These are phyloP conservation scores for Pollenia griseotomentosa DNA, from an alignment of 2,888 invertebrate genomes.

Conservation along the genomic window DNA sequence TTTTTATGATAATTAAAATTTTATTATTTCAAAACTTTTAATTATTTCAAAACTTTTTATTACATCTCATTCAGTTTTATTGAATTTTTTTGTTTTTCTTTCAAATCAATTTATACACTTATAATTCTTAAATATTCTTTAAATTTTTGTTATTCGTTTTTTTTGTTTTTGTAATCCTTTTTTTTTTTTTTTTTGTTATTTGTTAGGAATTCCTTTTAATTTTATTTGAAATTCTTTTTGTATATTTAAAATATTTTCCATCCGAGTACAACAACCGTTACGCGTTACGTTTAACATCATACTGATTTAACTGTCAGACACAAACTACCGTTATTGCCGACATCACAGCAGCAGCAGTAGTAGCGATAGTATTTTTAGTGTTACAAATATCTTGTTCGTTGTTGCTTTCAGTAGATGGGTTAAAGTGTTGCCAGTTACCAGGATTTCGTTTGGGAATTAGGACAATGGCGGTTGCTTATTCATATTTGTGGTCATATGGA, in stretches of 20 bases:
- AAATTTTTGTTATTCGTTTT: too few relatives aligned
- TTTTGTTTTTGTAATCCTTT: background rate
- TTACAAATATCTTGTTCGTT: constrained; percentile 36
- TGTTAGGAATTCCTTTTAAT: background rate
- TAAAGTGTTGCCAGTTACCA: constrained; percentile 9
- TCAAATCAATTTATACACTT: too few relatives aligned
- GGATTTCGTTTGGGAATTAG: constrained; percentile 16
- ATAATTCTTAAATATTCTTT: too few relatives aligned
- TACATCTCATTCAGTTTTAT: too few relatives aligned
- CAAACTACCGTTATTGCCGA: constrained; percentile 46
- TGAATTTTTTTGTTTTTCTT: too few relatives aligned
- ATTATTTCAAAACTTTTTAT: too few relatives aligned
- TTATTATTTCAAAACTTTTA: too few relatives aligned
- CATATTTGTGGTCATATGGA: too few relatives aligned
- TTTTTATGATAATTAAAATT: too few relatives aligned
- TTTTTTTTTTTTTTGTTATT: background rate
- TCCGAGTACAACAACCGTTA: constrained; percentile 64
- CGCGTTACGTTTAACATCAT: constrained; percentile 58
- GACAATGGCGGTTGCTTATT: too few relatives aligned
- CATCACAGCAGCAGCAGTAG: constrained; percentile 2
- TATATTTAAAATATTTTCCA: constrained; percentile 28
- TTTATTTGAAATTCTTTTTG: constrained; percentile 9
- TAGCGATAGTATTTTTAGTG: constrained; percentile 22
- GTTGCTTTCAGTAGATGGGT: background rate
- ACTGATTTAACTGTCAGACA: constrained; percentile 60